phyloP scores from a whole-genome alignment of 1,140 invertebrate genomes.

The Ooceraea biroi region DNA sequence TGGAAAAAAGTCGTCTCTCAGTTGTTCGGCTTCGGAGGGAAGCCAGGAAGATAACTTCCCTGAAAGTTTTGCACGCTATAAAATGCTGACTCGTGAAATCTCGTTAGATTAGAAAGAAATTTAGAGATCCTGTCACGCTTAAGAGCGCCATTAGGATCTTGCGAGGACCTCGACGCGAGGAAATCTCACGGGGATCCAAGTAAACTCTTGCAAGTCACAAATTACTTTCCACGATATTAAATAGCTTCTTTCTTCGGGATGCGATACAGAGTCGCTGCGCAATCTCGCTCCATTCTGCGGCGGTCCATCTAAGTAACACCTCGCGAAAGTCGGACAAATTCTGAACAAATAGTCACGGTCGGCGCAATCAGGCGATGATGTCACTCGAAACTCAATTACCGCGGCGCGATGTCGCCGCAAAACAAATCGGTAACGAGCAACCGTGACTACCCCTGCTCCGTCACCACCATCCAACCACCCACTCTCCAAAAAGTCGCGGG shows the following conservation, averaged over 20 bases:
- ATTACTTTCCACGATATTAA: constrained; percentile 19
- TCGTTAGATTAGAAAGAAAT: background rate
- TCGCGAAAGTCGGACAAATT: background rate
- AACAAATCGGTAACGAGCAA: constrained; percentile 29
- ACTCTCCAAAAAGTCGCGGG: constrained; percentile 31
- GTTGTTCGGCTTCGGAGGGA: too few species aligned
- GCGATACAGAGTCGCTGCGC: background rate
- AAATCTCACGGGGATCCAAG: background rate
- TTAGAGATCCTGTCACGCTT: background rate
- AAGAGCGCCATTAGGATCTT: background rate
- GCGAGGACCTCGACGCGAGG: too few species aligned
- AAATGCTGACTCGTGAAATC: background rate
- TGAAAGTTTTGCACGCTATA: too few species aligned
- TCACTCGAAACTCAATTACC: constrained; percentile 35
- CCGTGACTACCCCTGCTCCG: too few species aligned
- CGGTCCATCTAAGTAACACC: background rate
- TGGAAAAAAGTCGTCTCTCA: too few species aligned
- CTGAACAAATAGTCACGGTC: constrained; percentile 9
- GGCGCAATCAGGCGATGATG: constrained; percentile 19
- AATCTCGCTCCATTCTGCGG: background rate
- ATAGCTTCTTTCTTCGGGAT: background rate
- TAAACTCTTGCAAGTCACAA: constrained; percentile 7
- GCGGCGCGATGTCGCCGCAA: constrained; percentile 9
- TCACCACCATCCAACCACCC: too few species aligned
- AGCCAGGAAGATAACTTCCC: too few species aligned